Conservation (phyloP, 2,888 invertebrate genomes). For the Sarcophaga carnaria region DNA sequence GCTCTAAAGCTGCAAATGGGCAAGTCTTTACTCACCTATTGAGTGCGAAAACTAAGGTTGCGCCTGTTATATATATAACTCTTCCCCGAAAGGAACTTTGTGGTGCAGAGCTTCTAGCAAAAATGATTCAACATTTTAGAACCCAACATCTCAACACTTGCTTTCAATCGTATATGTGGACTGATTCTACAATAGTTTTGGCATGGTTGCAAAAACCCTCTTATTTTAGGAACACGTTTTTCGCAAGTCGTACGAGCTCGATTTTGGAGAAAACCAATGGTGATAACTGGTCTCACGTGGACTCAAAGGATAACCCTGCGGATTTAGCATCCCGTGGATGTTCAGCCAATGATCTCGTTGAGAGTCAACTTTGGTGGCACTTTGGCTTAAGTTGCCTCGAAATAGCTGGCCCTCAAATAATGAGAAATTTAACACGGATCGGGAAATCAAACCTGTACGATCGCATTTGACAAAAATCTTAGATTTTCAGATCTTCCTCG, state of each 20-base stretch:
- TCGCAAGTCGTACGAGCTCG: constrained; percentile 45
- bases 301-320: constrained; percentile 12
- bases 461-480: neutral
- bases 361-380: constrained; percentile 46
- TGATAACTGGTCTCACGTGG: constrained; percentile 49
- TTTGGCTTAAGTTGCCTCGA: constrained; percentile 28
- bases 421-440: neutral
- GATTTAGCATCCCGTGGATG: constrained; percentile 39
- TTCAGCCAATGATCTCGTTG: constrained; percentile 32
- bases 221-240: constrained; percentile 46
- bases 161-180: constrained; percentile 4
- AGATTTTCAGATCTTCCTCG: neutral
- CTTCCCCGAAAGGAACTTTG: neutral
- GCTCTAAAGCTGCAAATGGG: constrained; percentile 12
- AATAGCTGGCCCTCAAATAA: neutral
- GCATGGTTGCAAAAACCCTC: constrained; percentile 43
- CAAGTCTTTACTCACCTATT: constrained; percentile 32
- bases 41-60: constrained; percentile 45
- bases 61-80: constrained; percentile 23
- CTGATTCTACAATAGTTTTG: neutral
- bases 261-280: constrained; percentile 27
- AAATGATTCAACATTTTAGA: constrained; percentile 3
- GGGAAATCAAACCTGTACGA: neutral
- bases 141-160: neutral
- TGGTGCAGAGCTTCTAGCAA: constrained; percentile 8